phyloP scores from a whole-genome alignment of 2,888 invertebrate species.

The Drosophila tripunctata region DNA sequence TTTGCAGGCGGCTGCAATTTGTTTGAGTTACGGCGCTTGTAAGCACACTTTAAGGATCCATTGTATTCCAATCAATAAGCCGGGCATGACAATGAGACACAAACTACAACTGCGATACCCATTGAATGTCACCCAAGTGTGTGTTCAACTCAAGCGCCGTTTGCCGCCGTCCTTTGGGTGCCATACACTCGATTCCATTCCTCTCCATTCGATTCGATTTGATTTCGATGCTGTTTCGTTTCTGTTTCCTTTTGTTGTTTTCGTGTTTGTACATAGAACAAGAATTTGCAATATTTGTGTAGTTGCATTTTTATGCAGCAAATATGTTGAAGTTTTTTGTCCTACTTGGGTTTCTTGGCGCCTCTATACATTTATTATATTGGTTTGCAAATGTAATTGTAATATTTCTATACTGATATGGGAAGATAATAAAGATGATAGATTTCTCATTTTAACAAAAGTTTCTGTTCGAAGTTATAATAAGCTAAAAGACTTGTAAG shows the following conservation, averaged over 20 bases:
- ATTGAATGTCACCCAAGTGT: constrained; percentile 63
- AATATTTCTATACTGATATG: neutral
- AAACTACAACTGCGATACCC: constrained; percentile 50
- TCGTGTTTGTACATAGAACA: neutral
- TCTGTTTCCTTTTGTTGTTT: neutral
- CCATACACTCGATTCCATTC: constrained; percentile 10
- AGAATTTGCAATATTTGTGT: neutral
- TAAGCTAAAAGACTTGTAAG: no score
- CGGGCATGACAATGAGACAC: constrained; percentile 75
- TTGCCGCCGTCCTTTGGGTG: constrained; percentile 55
- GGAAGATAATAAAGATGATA: no score
- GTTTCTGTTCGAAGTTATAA: no score
- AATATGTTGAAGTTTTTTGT: neutral
- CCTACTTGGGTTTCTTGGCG: neutral
- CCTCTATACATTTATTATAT: neutral
- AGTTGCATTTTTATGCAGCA: neutral
- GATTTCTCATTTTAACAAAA: no score
- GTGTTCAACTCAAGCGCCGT: constrained; percentile 68
- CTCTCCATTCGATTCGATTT: no score
- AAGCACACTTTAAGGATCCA: constrained; percentile 85
- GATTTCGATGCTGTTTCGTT: no score
- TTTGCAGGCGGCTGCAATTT: constrained; percentile 83
- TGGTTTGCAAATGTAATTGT: neutral
- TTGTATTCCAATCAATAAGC: constrained; percentile 83
- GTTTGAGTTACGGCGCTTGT: constrained; percentile 85